Evolutionary conservation across 2,797 vertebrate species (phyloP), one percentile per base, ranked within the genome.

Genomic region (Molossus alvarezi): DNA sequence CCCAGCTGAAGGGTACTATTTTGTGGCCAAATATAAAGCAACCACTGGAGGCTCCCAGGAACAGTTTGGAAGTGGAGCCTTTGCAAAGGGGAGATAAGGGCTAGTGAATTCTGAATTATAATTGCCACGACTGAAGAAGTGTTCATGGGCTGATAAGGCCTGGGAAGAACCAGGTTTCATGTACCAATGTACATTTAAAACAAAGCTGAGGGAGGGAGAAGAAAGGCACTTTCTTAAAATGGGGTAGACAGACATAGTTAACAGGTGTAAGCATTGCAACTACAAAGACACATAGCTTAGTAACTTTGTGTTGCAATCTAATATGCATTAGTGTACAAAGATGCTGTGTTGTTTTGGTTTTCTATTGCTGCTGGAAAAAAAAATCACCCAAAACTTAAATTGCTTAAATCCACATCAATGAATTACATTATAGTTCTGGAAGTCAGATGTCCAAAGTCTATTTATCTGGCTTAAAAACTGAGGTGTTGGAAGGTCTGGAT

Each of bases 391-490:
- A 81, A 57, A 92, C 2, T 71, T 23, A 69, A 62, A n/a, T 60
- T 77, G 23, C 18, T 81, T 88, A 87, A 82, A 80, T 37, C 37
- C 67, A 81, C 29, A 58, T 9, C 58, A 51, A 25, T 51, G 21
- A 20, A 75, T 75, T 60, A 20, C 11, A 15, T 75, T 91, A 29
- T 14, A 57, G 29, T 17, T 82, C 21, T 77, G 55, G 27, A 89
- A 45, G 23, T 60, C 76, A 92, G 15, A 62, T 55, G 6, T 62
- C 27, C 12, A 76, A 83, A 76, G 69, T 88, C 17, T 25, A 21
- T 69, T 87, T 69, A n/a, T 88, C 12, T 45, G 15, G 20, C 60
- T 67, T 73, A 58, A 95, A 91, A 51, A 91, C 80, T 48, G n/a
- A 72, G 12, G 3, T 67, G 4, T 37, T 37, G 41, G 25, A 41